These are phyloP conservation scores for Gymnosoma rotundatum DNA, from an alignment of 2,888 invertebrate genomes.

Conservation along the genomic window DNA sequence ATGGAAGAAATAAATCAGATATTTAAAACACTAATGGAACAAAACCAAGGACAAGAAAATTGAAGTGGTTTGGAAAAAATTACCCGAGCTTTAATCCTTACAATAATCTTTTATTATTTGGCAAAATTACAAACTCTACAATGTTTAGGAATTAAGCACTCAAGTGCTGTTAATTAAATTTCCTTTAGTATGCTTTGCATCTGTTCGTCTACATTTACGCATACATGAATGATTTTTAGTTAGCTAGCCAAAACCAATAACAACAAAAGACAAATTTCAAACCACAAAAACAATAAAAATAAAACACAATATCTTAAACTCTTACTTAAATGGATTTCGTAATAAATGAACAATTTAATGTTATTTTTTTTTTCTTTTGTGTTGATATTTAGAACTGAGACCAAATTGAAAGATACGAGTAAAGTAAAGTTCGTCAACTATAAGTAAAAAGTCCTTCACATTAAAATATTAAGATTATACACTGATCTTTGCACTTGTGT, in stretches of 20 bases:
- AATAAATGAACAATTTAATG: conserved; percentile 55
- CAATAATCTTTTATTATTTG: too few relatives aligned
- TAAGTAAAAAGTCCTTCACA: background rate
- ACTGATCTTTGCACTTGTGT: background rate
- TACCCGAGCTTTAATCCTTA: too few relatives aligned
- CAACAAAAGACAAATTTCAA: background rate
- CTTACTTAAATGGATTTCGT: conserved; percentile 6
- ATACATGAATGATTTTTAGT: conserved; percentile 55
- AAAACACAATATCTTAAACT: conserved; percentile 9
- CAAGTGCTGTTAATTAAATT: background rate
- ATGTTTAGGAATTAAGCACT: background rate
- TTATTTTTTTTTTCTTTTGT: conserved; percentile 47
- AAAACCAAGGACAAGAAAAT: too few relatives aligned
- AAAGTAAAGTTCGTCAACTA: background rate
- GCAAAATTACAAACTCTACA: too few relatives aligned
- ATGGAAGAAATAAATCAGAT: too few relatives aligned
- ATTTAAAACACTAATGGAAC: too few relatives aligned
- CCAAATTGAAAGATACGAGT: conserved; percentile 7
- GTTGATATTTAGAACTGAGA: conserved; percentile 47
- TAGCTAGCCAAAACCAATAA: conserved; percentile 39
- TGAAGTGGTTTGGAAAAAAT: too few relatives aligned
- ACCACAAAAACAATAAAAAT: conserved; percentile 1
- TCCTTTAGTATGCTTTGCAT: background rate
- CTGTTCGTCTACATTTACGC: conserved; percentile 5
- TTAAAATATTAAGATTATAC: conserved; percentile 16